Evolutionary conservation across 2,888 invertebrate species (phyloP), one percentile per base, ranked within the genome.

Genomic region (Mesopsocus fuscifrons): DNA sequence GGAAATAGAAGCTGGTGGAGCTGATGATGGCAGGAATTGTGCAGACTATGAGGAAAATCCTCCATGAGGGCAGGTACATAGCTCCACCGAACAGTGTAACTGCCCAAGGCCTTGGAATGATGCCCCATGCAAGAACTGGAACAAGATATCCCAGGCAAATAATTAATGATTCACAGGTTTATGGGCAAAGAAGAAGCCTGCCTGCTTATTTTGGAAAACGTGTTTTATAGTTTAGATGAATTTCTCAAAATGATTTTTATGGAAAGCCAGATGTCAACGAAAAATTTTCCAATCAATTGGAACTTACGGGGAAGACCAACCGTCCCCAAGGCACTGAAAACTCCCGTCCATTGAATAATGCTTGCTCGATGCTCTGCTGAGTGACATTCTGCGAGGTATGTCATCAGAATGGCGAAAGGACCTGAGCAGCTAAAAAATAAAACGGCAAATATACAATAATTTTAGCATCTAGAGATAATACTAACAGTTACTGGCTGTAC

Each of bases 81-180:
- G 17, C 3, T 9, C 33, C 33, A 6, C 21, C 38, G n/a, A 17
- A 18, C 3, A 38, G 6, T 17, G 15, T 11, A 18, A 38, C 20
- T 16, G 15, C 3, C 9, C 17, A 20, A 3, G 38, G 18, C 34
- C 69, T 62, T 0, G 81, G 77, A 45, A 87, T 67, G 20, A 85
- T 62, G 3, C 66, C 58, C 74, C 80, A 79, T 5, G 84, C 85
- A 44, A 85, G 53, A 26, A 72, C 64, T 16, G 79, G 77, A 38
- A 38, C 3, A 9, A 34, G 15, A 26, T 26, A 26, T 9, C 6
- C 11, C 26, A 26, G 26, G 6, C 26, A 26, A 26, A 11, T 6
- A 26, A 26, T 26, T 26, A 6, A 26, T 26, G 26, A 26, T 9
- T 9, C 26, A 26, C 11, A 6, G 26, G 26, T 11, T 26, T 26